These are phyloP conservation scores for Bombycilla garrulus DNA, from an alignment of 2,113 vertebrate species.

Conservation along the genomic window DNA sequence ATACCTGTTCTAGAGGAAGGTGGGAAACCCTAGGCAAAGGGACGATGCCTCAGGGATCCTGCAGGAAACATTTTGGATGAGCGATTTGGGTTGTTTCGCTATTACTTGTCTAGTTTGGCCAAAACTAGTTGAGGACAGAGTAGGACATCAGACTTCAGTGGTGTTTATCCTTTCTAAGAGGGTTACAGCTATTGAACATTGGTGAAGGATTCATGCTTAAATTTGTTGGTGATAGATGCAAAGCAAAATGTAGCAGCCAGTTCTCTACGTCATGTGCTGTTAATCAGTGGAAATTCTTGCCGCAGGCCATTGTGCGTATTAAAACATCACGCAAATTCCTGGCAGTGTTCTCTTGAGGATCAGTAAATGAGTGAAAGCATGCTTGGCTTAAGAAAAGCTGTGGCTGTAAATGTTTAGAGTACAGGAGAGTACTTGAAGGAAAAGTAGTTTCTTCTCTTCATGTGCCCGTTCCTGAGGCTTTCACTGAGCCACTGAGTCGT, in stretches of 20 bases:
- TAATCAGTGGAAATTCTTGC: neutral
- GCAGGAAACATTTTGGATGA: neutral
- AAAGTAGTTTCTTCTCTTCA: neutral
- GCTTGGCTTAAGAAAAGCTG: neutral
- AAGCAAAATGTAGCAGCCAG: neutral
- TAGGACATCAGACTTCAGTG: neutral
- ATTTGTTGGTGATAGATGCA: neutral
- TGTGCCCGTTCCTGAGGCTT: rapidly evolving
- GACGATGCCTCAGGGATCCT: neutral
- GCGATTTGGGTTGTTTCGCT: neutral
- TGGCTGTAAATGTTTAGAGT: neutral
- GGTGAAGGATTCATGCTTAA: neutral
- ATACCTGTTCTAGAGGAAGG: neutral
- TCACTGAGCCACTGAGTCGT: neutral
- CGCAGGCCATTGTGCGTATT: neutral
- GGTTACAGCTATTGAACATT: neutral
- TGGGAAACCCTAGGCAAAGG: neutral
- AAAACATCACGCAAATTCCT: neutral
- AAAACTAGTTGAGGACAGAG: neutral
- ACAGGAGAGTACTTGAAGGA: neutral
- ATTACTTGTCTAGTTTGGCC: neutral
- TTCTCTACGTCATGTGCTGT: neutral
- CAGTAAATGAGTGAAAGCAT: neutral
- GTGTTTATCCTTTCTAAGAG: neutral
- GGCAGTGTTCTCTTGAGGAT: neutral